Evolutionary conservation across 2,797 vertebrate genomes (phyloP), one percentile per base, ranked within the genome.

Genomic region (Rhinoraja longicauda): DNA sequence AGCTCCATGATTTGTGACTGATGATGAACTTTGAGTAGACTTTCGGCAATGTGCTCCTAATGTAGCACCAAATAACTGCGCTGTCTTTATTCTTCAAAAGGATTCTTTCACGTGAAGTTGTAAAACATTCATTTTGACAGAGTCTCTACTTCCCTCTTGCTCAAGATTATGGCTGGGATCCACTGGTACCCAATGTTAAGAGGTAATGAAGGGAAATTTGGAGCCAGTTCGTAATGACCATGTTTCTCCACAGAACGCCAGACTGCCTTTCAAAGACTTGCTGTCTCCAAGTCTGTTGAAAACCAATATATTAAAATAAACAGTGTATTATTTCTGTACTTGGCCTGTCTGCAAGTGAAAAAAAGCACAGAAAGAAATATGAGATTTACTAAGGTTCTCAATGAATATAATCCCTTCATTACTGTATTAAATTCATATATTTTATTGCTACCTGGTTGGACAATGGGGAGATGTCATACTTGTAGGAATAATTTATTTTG

Each of bases 401-500:
- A 73, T 91, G 72, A 73, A 92, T 75, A 92, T 75, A 75, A 45
- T 92, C 24, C 36, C 45, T 92, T 92, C 70, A 73, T 92, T 92
- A 92, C 0, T 53, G 15, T 75, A 53, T 75, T 84, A 53, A 92
- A 92, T 92, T 88, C 19, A 24, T 4, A 75, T 75, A 92, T n/a
- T 53, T 57, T 73, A 45, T 75, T 72, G 59, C 24, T 75, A 72
- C 12, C 24, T 75, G 70, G 36, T 75, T 70, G 70, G 70, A 92
- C 90, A 72, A 88, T 92, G 39, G 39, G 70, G 39, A 91, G 90
- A 53, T 91, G 19, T 17, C 39, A 73, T 73, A 73, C 26, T 36
- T 73, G 36, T 13, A 57, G 24, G 24, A 88, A 88, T 67, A 67
- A 36, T 36, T 88, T 67, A 67, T 57, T 73, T n/a, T n/a, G n/a